These are phyloP conservation scores for Epizoanthus ramosus DNA, from an alignment of 92 coral and sea anemone genomes.

Conservation along the genomic window DNA sequence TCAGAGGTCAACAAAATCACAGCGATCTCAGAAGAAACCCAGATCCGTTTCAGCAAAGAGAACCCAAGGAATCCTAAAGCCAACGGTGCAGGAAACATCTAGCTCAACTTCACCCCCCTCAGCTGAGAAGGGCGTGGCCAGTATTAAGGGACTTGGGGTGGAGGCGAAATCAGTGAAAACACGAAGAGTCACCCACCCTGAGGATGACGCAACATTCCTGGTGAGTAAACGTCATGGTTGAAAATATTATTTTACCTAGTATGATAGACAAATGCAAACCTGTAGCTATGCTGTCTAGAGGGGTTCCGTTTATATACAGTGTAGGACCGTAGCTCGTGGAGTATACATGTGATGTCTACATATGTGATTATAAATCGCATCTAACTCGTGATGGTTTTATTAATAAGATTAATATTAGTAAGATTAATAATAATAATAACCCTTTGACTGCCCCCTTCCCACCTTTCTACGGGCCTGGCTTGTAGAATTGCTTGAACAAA, in stretches of 20 bases:
- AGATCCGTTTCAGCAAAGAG: slow-evolving; percentile 10
- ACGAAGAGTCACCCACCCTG: slow-evolving; percentile 29
- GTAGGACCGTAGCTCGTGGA: too few species aligned
- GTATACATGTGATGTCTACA: too few species aligned
- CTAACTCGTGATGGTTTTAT: too few species aligned
- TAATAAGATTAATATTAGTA: too few species aligned
- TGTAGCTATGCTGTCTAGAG: too few species aligned
- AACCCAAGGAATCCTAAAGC: slow-evolving; percentile 1
- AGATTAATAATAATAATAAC: too few species aligned
- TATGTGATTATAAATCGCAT: too few species aligned
- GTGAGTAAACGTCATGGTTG: neutral
- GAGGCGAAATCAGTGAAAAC: slow-evolving; percentile 17
- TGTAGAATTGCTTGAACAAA: too few species aligned
- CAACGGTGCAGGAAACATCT: neutral
- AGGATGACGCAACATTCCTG: slow-evolving; percentile 39
- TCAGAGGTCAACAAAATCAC: slow-evolving; percentile 30
- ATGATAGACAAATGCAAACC: too few species aligned
- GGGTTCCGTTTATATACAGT: too few species aligned
- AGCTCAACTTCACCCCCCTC: slow-evolving; percentile 33
- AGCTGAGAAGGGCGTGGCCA: neutral
- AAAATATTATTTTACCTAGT: neutral
- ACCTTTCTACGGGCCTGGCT: too few species aligned
- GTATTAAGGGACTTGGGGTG: neutral
- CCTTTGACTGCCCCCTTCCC: too few species aligned
- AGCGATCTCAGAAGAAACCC: slow-evolving; percentile 8